Percentiles rank a stretch among this genome's conserved stretches.
Evolutionary conservation across 2,113 vertebrate genomes (phyloP).

Genomic region (Pseudopipra pipra): DNA sequence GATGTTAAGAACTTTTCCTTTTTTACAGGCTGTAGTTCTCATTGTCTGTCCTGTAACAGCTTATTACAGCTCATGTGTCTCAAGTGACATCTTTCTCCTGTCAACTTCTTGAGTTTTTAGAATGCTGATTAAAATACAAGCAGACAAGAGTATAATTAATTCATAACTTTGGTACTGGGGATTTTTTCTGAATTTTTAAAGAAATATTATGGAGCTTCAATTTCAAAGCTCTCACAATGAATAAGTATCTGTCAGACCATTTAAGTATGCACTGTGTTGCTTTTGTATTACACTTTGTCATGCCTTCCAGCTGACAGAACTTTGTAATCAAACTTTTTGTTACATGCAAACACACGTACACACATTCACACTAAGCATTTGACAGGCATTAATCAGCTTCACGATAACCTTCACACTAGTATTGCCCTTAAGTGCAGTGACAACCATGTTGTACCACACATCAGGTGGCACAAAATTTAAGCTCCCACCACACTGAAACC

Average conservation of each 20-base stretch:
- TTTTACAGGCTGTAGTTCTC: neutral
- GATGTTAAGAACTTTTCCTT: neutral
- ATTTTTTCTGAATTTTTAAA: slow-evolving; percentile 17
- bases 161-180: neutral
- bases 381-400: neutral
- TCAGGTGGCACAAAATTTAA: neutral
- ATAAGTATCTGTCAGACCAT: neutral
- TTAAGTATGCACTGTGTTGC: neutral
- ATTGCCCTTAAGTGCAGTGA: neutral
- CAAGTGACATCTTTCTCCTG: neutral
- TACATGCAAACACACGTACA: neutral
- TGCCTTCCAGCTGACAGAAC: neutral
- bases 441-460: neutral
- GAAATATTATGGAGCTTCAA: neutral
- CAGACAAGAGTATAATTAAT: slow-evolving; percentile 7
- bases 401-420: neutral
- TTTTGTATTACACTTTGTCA: neutral
- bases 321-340: neutral
- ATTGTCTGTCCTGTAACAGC: neutral
- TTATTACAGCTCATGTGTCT: neutral
- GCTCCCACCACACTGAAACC: neutral
- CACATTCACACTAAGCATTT: neutral
- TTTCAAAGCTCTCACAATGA: neutral
- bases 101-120: neutral
- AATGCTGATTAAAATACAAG: slow-evolving; percentile 10